A percentile compares a stretch with the other conserved stretches of the same genome.
These are phyloP conservation scores for Canis aureus DNA, from an alignment of 2,113 vertebrate species.

Conservation along the genomic window DNA sequence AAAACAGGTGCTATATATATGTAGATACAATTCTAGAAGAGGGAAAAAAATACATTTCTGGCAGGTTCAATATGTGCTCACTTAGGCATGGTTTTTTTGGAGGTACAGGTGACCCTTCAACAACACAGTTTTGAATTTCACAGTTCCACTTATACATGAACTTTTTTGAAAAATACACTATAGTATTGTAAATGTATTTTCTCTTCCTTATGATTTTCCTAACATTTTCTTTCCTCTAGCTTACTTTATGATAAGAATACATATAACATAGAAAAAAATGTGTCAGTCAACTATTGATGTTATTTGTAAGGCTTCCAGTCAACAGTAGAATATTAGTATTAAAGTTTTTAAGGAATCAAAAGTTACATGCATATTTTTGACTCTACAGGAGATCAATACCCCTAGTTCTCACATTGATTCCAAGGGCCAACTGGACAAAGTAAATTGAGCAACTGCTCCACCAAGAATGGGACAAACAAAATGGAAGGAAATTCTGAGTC, in stretches of 20 bases:
- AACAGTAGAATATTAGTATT: neutral
- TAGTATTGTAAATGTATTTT: neutral
- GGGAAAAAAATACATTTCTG: neutral
- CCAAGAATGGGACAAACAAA: neutral
- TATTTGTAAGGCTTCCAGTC: neutral
- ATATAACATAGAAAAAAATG: neutral
- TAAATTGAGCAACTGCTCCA: neutral
- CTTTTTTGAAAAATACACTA: neutral
- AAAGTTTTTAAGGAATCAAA: neutral
- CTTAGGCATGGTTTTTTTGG: neutral
- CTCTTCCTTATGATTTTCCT: neutral
- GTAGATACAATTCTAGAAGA: neutral
- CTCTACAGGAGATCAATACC: neutral
- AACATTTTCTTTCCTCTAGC: neutral
- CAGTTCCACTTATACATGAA: neutral
- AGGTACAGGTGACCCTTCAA: neutral
- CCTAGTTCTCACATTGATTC: neutral
- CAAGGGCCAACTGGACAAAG: neutral
- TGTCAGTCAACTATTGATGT: neutral
- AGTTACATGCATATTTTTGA: neutral
- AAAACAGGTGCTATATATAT: neutral
- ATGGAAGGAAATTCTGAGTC: neutral
- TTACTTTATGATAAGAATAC: neutral
- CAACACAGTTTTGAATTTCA: neutral
- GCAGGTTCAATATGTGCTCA: neutral